Percentiles rank a stretch among this genome's conserved stretches.
Evolutionary conservation across 2,888 invertebrate species (phyloP).

Genomic region (Cheilosia soror): DNA sequence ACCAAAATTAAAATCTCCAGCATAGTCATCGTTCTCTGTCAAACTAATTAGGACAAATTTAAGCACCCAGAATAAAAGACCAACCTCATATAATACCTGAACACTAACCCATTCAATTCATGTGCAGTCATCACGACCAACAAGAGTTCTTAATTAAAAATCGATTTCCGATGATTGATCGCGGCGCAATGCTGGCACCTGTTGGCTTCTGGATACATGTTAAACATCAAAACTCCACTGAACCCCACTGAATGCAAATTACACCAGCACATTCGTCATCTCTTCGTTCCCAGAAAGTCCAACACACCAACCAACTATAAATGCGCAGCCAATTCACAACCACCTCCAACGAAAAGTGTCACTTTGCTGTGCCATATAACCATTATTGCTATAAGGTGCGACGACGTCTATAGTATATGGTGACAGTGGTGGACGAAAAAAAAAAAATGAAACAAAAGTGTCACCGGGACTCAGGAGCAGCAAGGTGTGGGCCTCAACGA

Average conservation of each 20-base stretch:
- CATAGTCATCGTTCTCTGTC: conserved; percentile 81
- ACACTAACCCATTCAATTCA: conserved; percentile 68
- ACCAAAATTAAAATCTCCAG: conserved; percentile 58
- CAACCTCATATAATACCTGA: conserved; percentile 56
- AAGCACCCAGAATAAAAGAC: conserved; percentile 78
- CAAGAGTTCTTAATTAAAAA: conserved; percentile 84
- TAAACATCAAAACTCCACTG: conserved; percentile 79
- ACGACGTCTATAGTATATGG: conserved; percentile 29
- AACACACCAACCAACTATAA: conserved; percentile 6
- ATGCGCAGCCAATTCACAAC: conserved; percentile 43
- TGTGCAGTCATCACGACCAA: conserved; percentile 76
- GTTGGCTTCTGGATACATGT: conserved; percentile 84
- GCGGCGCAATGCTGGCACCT: conserved; percentile 82
- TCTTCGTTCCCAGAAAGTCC: conserved; percentile 65
- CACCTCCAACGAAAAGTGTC: conserved; percentile 52
- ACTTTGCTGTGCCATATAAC: conserved; percentile 68
- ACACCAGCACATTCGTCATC: conserved; percentile 62
- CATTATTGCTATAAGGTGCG: conserved; percentile 54
- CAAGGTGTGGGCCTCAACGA: conserved; percentile 71
- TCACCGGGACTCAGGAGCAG: conserved; percentile 57
- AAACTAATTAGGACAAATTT: conserved; percentile 83
- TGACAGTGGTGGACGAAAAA: conserved; percentile 47
- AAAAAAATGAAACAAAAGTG: conserved; percentile 30
- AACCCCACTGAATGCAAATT: conserved; percentile 70
- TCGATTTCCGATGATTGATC: conserved; percentile 83